phyloP scores from a whole-genome alignment of 2,888 invertebrate genomes.

The Tethea ocularis region DNA sequence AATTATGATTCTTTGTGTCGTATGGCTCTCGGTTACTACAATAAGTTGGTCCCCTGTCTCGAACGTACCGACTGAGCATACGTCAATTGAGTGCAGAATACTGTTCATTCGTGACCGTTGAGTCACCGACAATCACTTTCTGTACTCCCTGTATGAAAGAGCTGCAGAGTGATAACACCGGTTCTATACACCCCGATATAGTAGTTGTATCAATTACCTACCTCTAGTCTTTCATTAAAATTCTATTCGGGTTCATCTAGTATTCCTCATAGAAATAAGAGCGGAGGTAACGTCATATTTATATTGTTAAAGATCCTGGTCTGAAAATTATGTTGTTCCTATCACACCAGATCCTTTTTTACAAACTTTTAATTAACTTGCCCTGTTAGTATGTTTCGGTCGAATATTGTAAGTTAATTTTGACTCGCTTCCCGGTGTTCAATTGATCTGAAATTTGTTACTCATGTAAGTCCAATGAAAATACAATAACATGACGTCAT shows the following conservation, averaged over 20 bases:
- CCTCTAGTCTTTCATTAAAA: not conserved
- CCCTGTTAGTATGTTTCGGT: too few species aligned
- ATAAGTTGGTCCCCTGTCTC: slow-evolving; percentile 53
- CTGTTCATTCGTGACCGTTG: slow-evolving; percentile 64
- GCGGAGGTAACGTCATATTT: not conserved
- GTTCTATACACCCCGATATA: slow-evolving; percentile 14
- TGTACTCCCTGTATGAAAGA: slow-evolving; percentile 39
- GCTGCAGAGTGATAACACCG: slow-evolving; percentile 18
- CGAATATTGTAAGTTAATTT: too few species aligned
- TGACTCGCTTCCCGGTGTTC: too few species aligned
- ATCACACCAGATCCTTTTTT: too few species aligned
- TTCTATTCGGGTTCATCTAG: not conserved
- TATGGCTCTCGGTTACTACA: slow-evolving; percentile 49
- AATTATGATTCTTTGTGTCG: slow-evolving; percentile 57
- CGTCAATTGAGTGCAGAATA: slow-evolving; percentile 71
- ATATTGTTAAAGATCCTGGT: not conserved
- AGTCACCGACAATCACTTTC: slow-evolving; percentile 65
- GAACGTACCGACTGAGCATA: slow-evolving; percentile 44
- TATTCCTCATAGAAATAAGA: not conserved
- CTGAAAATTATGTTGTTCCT: too few species aligned
- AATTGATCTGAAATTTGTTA: too few species aligned
- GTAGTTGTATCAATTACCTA: slow-evolving; percentile 11
- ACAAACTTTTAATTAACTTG: too few species aligned
- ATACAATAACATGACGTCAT: too few species aligned
- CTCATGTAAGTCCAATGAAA: too few species aligned